phyloP scores from a whole-genome alignment of 2,797 vertebrate genomes.

The Apogon hyalosoma region DNA sequence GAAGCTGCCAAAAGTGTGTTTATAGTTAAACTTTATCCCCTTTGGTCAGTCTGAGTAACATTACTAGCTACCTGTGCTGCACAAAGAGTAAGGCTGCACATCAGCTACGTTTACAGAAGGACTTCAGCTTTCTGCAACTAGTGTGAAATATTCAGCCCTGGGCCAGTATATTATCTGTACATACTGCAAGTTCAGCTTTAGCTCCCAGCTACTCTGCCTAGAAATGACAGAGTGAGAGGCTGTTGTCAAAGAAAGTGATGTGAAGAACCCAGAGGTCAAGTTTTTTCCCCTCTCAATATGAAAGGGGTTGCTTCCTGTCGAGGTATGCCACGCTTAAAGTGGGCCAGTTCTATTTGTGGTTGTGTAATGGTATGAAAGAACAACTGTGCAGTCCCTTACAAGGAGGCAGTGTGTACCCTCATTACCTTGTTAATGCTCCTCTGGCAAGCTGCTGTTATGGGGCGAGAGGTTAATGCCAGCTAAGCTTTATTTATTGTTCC shows the following conservation, averaged over 20 bases:
- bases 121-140: constrained; percentile 36
- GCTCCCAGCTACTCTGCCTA: constrained; percentile 39
- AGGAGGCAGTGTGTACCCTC: constrained; percentile 86
- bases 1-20: constrained; percentile 78
- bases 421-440: constrained; percentile 86
- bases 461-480: constrained; percentile 85
- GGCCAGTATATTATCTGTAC: constrained; percentile 37
- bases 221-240: constrained; percentile 68
- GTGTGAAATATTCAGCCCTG: constrained; percentile 44
- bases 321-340: constrained; percentile 79
- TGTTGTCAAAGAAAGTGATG: constrained; percentile 81
- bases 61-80: constrained; percentile 51
- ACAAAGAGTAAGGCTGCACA: constrained; percentile 34
- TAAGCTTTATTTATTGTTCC: constrained; percentile 88
- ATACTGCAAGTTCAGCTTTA: constrained; percentile 46
- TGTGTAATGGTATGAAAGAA: constrained; percentile 86
- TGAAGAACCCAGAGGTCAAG: constrained; percentile 77
- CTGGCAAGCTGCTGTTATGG: constrained; percentile 81
- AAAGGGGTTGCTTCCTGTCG: constrained; percentile 82
- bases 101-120: constrained; percentile 51
- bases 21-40: constrained; percentile 75
- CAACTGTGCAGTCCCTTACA: constrained; percentile 87
- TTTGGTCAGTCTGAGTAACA: constrained; percentile 65
- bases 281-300: constrained; percentile 65
- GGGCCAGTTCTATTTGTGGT: constrained; percentile 83